Evolutionary conservation across 2,888 invertebrate genomes (phyloP).

Genomic region (Acronicta leporina): DNA sequence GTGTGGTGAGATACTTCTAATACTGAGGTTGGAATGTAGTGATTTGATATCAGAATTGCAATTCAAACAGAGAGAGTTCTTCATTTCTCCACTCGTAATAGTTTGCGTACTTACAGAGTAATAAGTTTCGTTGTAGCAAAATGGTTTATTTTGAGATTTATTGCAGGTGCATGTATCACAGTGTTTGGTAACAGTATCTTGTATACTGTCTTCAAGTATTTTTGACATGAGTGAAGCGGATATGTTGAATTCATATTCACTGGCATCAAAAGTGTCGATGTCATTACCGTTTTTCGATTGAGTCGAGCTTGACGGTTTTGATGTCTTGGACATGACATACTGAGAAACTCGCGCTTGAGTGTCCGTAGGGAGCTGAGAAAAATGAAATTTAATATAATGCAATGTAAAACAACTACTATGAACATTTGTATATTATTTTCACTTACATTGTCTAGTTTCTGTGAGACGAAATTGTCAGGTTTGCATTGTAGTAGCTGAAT

Average conservation of each 20-base stretch:
- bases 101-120: constrained; percentile 91
- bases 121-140: constrained; percentile 87
- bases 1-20: constrained; percentile 79
- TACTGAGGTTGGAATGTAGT: constrained; percentile 78
- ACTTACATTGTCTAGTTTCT: constrained; percentile 96
- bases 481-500: constrained; percentile 98
- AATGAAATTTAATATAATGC: constrained; percentile 38
- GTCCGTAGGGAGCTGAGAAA: constrained; percentile 95
- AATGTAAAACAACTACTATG: constrained; percentile 25
- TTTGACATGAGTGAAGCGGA: constrained; percentile 97
- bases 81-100: constrained; percentile 80
- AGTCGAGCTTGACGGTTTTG: constrained; percentile 80
- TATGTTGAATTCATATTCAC: constrained; percentile 91
- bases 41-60: constrained; percentile 90
- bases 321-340: constrained; percentile 91
- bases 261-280: constrained; percentile 88
- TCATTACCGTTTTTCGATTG: constrained; percentile 79
- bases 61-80: constrained; percentile 88
- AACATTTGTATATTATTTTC: constrained; percentile 27
- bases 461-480: constrained; percentile 97
- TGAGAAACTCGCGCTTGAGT: constrained; percentile 96
- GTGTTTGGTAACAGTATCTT: constrained; percentile 94
- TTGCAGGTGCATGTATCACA: constrained; percentile 95
- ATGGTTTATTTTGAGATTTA: constrained; percentile 86
- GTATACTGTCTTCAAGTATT: constrained; percentile 95